Conservation (phyloP, 2,888 invertebrate genomes). For the Agriopis aurantiaria region DNA sequence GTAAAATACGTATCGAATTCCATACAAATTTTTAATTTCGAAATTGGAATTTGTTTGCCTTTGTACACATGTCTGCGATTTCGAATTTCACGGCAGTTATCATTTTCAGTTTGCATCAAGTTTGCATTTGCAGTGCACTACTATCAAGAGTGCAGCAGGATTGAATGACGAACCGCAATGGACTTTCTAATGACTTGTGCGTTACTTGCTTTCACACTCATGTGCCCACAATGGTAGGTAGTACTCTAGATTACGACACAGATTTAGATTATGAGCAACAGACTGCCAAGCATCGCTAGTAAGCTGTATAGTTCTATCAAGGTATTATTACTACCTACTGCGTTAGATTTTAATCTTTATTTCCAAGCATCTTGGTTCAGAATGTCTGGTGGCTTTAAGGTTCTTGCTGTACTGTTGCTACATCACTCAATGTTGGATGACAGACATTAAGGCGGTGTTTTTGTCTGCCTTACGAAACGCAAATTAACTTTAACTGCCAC, state of each 20-base stretch:
- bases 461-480: constrained; percentile 42
- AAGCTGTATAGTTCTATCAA: neutral
- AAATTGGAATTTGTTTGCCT: too few relatives aligned
- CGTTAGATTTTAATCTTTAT: constrained; percentile 13
- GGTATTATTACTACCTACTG: neutral
- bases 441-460: constrained; percentile 40
- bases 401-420: constrained; percentile 22
- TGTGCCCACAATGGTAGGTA: constrained; percentile 17
- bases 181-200: constrained; percentile 41
- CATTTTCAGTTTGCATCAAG: neutral
- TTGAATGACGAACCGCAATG: constrained; percentile 20
- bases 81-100: neutral
- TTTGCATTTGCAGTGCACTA: neutral
- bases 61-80: neutral
- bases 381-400: neutral
- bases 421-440: constrained; percentile 40
- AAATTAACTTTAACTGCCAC: constrained; percentile 29
- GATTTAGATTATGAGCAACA: constrained; percentile 31
- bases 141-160: constrained; percentile 4
- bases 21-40: too few relatives aligned
- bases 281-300: neutral
- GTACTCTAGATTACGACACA: constrained; percentile 26
- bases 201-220: constrained; percentile 33
- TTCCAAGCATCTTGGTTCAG: neutral
- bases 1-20: too few relatives aligned